Percentiles rank a stretch among this genome's conserved stretches.
phyloP scores from a whole-genome alignment of 2,797 vertebrate genomes.

The Tiaroga cobitis region DNA sequence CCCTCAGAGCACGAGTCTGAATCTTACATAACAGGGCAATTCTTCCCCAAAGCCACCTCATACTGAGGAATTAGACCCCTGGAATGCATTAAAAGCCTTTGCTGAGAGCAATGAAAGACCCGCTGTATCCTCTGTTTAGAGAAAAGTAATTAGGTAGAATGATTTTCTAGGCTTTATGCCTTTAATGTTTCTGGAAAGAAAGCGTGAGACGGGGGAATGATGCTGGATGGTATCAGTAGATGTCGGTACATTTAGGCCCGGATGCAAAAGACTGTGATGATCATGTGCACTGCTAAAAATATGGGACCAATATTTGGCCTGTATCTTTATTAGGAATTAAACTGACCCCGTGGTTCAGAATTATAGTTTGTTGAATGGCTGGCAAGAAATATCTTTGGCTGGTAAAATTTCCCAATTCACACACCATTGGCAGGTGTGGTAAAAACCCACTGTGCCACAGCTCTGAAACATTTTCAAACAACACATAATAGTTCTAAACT shows the following conservation, averaged over 20 bases:
- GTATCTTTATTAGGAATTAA: background rate
- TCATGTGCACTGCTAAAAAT: background rate
- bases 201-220: background rate
- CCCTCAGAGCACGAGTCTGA: slow-evolving; percentile 28
- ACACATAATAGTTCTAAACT: background rate
- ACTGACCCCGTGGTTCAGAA: background rate
- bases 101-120: slow-evolving; percentile 49
- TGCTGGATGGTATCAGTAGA: background rate
- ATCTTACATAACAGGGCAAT: slow-evolving; percentile 53
- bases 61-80: slow-evolving; percentile 54
- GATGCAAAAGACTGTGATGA: background rate
- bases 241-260: background rate
- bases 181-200: background rate
- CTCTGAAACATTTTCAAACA: background rate
- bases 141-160: slow-evolving; percentile 49
- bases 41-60: slow-evolving; percentile 54
- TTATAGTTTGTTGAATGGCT: background rate
- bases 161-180: background rate
- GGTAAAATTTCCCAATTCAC: background rate
- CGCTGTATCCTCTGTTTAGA: slow-evolving; percentile 46
- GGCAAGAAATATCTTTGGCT: background rate
- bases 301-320: background rate
- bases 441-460: background rate
- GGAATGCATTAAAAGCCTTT: slow-evolving; percentile 54
- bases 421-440: background rate